Evolutionary conservation across 37 sponge, comb jelly and placozoan species (phyloP).

Genomic region (Spongilla lacustris): DNA sequence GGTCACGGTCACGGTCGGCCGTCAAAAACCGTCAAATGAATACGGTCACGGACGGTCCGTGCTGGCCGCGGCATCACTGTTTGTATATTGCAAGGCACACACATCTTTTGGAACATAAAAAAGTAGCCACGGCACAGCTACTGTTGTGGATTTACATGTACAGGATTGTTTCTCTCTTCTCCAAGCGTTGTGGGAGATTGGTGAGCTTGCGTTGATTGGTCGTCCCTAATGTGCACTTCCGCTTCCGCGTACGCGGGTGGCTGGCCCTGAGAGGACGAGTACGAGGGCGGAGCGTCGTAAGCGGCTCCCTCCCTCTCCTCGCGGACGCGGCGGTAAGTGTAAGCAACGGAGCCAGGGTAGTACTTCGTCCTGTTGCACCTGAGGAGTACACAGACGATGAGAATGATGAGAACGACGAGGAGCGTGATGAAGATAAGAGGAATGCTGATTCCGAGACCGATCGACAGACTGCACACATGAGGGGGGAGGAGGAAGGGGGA

Average conservation of each 20-base stretch:
- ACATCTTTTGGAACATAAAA: not conserved
- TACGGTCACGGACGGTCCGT: no score
- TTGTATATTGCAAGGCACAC: no score
- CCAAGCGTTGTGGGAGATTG: not conserved
- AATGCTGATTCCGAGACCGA: constrained; percentile 58
- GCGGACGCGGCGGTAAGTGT: constrained; percentile 3
- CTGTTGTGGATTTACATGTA: no score
- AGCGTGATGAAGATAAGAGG: constrained; percentile 46
- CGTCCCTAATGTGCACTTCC: constrained; percentile 28
- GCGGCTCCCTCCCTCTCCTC: not conserved
- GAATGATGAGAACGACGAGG: constrained; percentile 20
- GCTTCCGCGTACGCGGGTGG: constrained; percentile 63
- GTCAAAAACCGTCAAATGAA: no score
- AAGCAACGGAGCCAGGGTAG: not conserved
- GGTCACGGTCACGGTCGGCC: no score
- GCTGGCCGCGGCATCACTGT: no score
- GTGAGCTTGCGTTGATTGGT: not conserved
- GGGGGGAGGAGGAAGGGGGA: not conserved
- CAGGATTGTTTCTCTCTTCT: not conserved
- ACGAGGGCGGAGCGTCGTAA: constrained; percentile 44
- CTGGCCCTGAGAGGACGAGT: constrained; percentile 21
- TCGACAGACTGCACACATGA: constrained; percentile 24
- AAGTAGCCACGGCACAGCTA: not conserved
- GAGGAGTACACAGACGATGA: constrained; percentile 36
- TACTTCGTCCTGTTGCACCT: constrained; percentile 16